A percentile compares a stretch with the other conserved stretches of the same genome.
Evolutionary conservation across 2,113 vertebrate species (phyloP).

Genomic region (Oceanodroma tethys): DNA sequence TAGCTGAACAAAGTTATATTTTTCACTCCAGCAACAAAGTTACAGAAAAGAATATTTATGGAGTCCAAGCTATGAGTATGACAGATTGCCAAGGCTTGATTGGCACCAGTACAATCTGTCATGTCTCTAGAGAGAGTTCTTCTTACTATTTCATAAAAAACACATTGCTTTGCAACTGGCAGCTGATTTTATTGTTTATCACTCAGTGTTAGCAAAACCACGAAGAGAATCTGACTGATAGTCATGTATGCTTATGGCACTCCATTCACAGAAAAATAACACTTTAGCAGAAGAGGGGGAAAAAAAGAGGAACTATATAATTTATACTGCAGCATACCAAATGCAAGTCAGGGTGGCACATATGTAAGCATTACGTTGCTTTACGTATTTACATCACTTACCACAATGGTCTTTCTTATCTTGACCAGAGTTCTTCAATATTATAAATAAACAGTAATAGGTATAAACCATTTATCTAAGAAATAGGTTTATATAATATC

Average conservation of each 20-base stretch:
- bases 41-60: background rate
- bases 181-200: background rate
- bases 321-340: background rate
- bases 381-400: background rate
- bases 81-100: background rate
- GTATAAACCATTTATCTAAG: background rate
- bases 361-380: accelerated
- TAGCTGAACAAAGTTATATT: background rate
- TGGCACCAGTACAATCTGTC: background rate
- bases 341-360: background rate
- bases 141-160: background rate
- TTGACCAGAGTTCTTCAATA: background rate
- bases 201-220: background rate
- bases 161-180: background rate
- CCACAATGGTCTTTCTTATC: background rate
- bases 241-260: background rate
- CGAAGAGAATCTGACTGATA: background rate
- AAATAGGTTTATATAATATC: background rate
- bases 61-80: background rate
- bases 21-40: background rate
- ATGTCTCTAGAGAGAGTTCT: background rate
- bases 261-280: background rate
- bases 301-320: background rate
- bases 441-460: background rate
- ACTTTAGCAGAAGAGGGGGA: background rate